Evolutionary conservation across 1,140 invertebrate genomes (phyloP), one percentile per base, ranked within the genome.

Genomic region (Brachionus asplanchnoidis): DNA sequence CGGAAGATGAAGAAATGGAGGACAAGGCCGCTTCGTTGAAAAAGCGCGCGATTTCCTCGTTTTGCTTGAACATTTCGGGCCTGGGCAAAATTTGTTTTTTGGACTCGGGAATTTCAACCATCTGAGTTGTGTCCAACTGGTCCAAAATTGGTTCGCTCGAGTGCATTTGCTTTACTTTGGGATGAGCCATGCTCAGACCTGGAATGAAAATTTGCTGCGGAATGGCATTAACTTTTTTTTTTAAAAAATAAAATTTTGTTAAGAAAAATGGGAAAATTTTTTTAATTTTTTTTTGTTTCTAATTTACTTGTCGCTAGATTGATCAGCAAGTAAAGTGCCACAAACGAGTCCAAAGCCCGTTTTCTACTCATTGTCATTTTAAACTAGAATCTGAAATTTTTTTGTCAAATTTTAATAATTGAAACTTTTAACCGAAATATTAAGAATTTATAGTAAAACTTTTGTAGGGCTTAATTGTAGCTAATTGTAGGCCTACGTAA

Each of bases 201-300:
- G 79, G 79, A 14, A 82, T 82, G 32, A 82, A 82, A 26, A 82
- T 82, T 46, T 82, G 79, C 53, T 82, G 79, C 3, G 79, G 79
- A 6, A 82, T 82, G 53, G 44, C 32, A 46, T 44, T 46, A 32
- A 50, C 73, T 77, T 44, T 42, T 12, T 14, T 26, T 28, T 0
- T 32, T 32, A 70, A 73, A 73, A 36, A 73, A 73, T 36, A 44
- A 75, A 7, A 75, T 75, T 75, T 75, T 44, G 0, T 23, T 42
- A 46, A 20, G 12, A 28, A 28, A 28, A 70, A 70, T 36, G 32
- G 32, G 9, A n/a, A 7, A 70, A 28, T 75, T 75, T 75, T 42
- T 75, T 20, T 1, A 17, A 20, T 42, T n/a, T 20, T n/a, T 20
- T 44, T 17, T 42, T 17, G n/a, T 42, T 75, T 75, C 20, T 42